Base-by-base conservation (phyloP, 2,113 vertebrate species). In the Miniopterus natalensis region DNA sequence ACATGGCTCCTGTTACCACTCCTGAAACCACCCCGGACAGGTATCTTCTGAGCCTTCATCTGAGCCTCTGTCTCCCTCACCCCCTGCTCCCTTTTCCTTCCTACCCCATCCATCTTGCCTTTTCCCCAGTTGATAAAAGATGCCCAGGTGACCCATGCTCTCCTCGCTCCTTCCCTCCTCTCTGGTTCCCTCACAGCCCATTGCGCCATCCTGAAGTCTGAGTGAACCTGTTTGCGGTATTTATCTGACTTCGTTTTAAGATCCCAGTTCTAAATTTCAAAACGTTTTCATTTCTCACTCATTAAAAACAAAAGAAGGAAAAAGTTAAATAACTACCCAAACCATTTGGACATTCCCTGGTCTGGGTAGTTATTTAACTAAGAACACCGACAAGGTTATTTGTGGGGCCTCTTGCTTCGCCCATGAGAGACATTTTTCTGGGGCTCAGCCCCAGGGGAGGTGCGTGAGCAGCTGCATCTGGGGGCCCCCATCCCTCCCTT, bases 81-180 rank as follows among this genome's bases (percentile, higher is more conserved):
- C 8, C 42, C 23, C 18, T 14, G 4, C 27, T 80, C 29, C 53
- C 74, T 51, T n/a, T 71, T 59, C 17, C 66, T 29, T 21, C 45
- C 2, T 5, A 40, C 71, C 55, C 42, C 10, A 13, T 15, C 31
- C 23, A 0, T 14, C 40, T 25, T 2, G 11, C 53, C 25, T 55
- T 73, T 81, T 17, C 31, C 65, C 20, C 1, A 4, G 13, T 40
- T 3, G 17, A 47, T 9, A 27, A 29, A 51, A 42, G 40, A 47
- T 17, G 0, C 14, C 12, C 6, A 1, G 17, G 80, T 6, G 25
- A 45, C 8, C 4, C 53, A 1, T 1, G 0, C 3, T 31, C 27
- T 18, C 25, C 7, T 13, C 1, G 36, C 51, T 57, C 2, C 5
- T 13, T 45, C 18, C 47, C 47, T 59, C 63, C n/a, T 68, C 23